phyloP scores from a whole-genome alignment of 2,797 vertebrate genomes.

The Chelon labrosus region DNA sequence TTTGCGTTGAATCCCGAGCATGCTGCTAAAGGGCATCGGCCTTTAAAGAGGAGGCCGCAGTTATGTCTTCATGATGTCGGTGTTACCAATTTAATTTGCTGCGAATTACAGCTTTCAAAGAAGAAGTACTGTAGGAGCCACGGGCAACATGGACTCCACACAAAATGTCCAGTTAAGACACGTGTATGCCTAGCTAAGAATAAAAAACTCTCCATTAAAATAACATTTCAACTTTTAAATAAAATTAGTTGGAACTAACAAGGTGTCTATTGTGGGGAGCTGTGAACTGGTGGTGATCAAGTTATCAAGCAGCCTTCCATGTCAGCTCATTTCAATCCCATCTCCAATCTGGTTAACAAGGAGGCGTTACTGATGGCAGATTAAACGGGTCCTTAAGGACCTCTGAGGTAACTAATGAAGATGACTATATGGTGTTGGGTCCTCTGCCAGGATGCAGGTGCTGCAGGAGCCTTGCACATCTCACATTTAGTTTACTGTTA shows the following conservation, averaged over 20 bases:
- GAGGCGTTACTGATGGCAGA: not conserved
- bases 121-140: not conserved
- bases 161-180: not conserved
- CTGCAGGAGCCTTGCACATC: conserved; percentile 1
- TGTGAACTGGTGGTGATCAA: too few relatives aligned
- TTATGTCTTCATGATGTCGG: not conserved
- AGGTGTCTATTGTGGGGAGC: too few relatives aligned
- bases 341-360: not conserved
- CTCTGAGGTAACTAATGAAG: too few relatives aligned
- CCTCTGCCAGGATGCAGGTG: not conserved
- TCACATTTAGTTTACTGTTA: not conserved
- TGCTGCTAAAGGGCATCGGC: conserved; percentile 4
- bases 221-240: not conserved
- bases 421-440: too few relatives aligned
- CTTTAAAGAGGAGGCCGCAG: not conserved
- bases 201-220: not conserved
- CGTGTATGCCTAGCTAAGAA: too few relatives aligned
- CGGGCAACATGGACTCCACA: not conserved
- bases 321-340: not conserved
- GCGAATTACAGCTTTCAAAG: not conserved
- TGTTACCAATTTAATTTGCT: not conserved
- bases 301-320: too few relatives aligned
- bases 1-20: not conserved
- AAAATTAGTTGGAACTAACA: too few relatives aligned
- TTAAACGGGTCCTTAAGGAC: not conserved